A percentile compares a stretch with the other conserved stretches of the same genome.
phyloP scores from a whole-genome alignment of 2,113 vertebrate genomes.

The Rhinolophus ferrumequinum region DNA sequence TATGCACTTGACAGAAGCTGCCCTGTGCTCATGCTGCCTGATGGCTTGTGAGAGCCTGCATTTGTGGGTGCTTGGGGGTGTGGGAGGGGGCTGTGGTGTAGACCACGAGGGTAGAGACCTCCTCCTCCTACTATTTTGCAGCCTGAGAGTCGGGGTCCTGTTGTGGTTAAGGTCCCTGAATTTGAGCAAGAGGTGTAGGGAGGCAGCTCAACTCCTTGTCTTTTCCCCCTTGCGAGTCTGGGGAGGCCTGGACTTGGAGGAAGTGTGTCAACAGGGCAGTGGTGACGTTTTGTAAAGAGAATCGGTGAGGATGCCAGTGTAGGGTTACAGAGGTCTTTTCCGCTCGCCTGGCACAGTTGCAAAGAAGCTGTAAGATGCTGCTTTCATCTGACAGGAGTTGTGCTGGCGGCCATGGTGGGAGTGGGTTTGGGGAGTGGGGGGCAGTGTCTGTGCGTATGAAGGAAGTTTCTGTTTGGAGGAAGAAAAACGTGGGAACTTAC shows the following conservation, averaged over 20 bases:
- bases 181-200: too few relatives aligned
- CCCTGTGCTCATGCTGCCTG: fast-evolving
- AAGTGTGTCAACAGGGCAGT: neutral
- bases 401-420: fast-evolving
- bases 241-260: neutral
- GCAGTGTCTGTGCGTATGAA: neutral
- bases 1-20: too few relatives aligned
- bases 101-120: fast-evolving
- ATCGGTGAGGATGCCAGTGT: fast-evolving
- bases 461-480: neutral
- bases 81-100: fast-evolving
- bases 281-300: neutral
- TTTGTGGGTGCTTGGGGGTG: fast-evolving
- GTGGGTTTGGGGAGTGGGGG: neutral
- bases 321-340: neutral
- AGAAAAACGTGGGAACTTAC: neutral
- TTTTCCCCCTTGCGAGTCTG: neutral
- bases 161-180: neutral
- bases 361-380: neutral
- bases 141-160: fast-evolving
- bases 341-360: fast-evolving
- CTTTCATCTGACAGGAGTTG: neutral
- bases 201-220: neutral
- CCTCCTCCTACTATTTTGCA: neutral
- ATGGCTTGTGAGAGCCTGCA: fast-evolving